Percentiles rank a stretch among this genome's conserved stretches.
phyloP scores from a whole-genome alignment of 2,113 vertebrate species.

The Hystrix brachyura region DNA sequence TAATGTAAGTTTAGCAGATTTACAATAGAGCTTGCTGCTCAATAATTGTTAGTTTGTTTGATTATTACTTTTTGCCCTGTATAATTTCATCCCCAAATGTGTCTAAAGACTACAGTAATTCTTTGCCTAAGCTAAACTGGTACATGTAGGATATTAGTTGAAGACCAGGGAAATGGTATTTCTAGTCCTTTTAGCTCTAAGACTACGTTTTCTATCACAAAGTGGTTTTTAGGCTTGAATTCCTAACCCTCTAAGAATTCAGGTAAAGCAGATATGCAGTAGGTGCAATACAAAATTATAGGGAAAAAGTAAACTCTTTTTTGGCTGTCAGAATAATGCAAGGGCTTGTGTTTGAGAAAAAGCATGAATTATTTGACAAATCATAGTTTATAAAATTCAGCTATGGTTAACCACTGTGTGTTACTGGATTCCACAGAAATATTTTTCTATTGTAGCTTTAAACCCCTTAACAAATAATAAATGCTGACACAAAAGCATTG shows the following conservation, averaged over 20 bases:
- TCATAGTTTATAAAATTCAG: slow-evolving; percentile 78
- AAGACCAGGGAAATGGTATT: slow-evolving; percentile 33
- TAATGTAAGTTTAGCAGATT: slow-evolving; percentile 49
- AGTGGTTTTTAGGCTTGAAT: slow-evolving; percentile 46
- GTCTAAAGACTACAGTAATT: not conserved
- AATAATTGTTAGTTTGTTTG: slow-evolving; percentile 39
- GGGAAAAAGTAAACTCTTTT: slow-evolving; percentile 35
- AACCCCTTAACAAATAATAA: slow-evolving; percentile 72
- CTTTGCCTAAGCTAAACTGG: not conserved
- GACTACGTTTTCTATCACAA: slow-evolving; percentile 42
- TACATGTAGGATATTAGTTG: not conserved
- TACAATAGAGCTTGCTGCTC: not conserved
- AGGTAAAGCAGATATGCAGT: slow-evolving; percentile 57
- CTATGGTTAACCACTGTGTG: slow-evolving; percentile 69
- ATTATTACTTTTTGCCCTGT: not conserved
- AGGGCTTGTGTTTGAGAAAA: slow-evolving; percentile 61
- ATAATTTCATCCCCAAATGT: slow-evolving; percentile 14
- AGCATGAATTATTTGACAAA: slow-evolving; percentile 77
- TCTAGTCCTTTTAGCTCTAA: not conserved
- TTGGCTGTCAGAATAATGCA: slow-evolving; percentile 72
- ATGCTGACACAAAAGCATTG: slow-evolving; percentile 58
- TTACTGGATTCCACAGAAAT: slow-evolving; percentile 78
- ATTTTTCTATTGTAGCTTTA: slow-evolving; percentile 75
- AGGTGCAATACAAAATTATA: slow-evolving; percentile 69
- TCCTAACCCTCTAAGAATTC: slow-evolving; percentile 54